Evolutionary conservation across 2,113 vertebrate species (phyloP).

Genomic region (Pachypanchax playfairii): DNA sequence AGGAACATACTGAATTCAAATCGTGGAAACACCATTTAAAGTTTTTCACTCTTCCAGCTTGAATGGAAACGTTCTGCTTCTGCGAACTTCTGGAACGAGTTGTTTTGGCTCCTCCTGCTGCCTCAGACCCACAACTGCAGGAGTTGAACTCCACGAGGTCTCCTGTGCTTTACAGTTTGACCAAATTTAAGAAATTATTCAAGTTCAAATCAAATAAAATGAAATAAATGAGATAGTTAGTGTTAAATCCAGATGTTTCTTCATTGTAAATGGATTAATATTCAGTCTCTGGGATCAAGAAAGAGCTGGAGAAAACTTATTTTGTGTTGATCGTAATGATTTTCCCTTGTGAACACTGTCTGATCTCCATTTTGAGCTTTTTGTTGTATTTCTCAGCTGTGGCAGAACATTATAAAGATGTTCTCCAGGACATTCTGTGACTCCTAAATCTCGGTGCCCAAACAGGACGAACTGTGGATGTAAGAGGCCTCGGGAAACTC

Average conservation of each 20-base stretch:
- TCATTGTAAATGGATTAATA: neutral
- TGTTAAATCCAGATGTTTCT: neutral
- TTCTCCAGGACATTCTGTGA: constrained; percentile 69
- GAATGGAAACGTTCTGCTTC: neutral
- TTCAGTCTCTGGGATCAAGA: neutral
- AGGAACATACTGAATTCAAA: neutral
- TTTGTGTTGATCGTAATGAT: neutral
- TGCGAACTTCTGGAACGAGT: neutral
- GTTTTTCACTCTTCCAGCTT: too few species aligned
- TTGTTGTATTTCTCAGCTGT: constrained; percentile 27
- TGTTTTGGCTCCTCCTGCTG: constrained; percentile 42
- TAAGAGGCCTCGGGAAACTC: constrained; percentile 52
- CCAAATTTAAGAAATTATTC: neutral
- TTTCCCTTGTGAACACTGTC: neutral
- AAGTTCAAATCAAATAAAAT: neutral
- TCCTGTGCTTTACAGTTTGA: too few species aligned
- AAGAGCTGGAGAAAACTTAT: neutral
- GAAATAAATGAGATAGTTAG: neutral
- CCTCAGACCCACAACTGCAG: neutral
- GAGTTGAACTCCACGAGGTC: neutral
- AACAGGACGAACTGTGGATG: constrained; percentile 39
- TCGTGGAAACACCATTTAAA: too few species aligned
- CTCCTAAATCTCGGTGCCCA: constrained; percentile 70
- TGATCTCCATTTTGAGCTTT: neutral
- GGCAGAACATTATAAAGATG: constrained; percentile 58